These are phyloP conservation scores for Ennomos erosarius DNA, from an alignment of 2,888 invertebrate species.

Conservation along the genomic window DNA sequence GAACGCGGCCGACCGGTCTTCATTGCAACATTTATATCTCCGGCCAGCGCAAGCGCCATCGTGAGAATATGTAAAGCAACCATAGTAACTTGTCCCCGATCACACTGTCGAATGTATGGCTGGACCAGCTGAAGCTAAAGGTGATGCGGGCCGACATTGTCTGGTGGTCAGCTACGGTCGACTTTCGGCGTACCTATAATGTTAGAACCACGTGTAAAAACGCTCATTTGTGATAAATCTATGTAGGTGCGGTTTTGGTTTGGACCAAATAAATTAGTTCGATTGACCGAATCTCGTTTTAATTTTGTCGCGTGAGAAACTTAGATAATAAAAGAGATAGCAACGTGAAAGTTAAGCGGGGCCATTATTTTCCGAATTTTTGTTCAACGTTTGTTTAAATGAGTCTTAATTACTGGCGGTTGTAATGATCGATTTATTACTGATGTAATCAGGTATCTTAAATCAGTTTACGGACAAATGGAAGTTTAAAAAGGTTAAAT, in stretches of 20 bases:
- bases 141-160: conserved; percentile 39
- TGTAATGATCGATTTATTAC: conserved; percentile 40
- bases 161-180: conserved; percentile 45
- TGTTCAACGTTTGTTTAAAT: conserved; percentile 40
- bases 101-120: conserved; percentile 34
- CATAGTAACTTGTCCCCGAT: conserved; percentile 54
- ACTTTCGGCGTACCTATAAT: conserved; percentile 59
- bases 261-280: conserved; percentile 71
- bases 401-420: conserved; percentile 50
- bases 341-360: conserved; percentile 59
- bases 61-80: conserved; percentile 71
- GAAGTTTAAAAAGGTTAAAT: conserved; percentile 49
- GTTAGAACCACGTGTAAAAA: conserved; percentile 64
- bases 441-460: conserved; percentile 55
- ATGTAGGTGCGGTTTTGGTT: conserved; percentile 70
- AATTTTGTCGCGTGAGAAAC: conserved; percentile 74
- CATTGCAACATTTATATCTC: conserved; percentile 73
- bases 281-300: conserved; percentile 68
- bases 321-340: conserved; percentile 53
- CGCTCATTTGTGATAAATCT: conserved; percentile 69
- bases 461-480: conserved; percentile 54
- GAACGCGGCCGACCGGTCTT: conserved; percentile 69
- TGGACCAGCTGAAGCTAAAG: conserved; percentile 38
- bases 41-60: conserved; percentile 74
- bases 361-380: conserved; percentile 44